A percentile compares a stretch with the other conserved stretches of the same genome.
These are phyloP conservation scores for Orbicella faveolata DNA, from an alignment of 64 coral and sea anemone genomes.

Conservation along the genomic window DNA sequence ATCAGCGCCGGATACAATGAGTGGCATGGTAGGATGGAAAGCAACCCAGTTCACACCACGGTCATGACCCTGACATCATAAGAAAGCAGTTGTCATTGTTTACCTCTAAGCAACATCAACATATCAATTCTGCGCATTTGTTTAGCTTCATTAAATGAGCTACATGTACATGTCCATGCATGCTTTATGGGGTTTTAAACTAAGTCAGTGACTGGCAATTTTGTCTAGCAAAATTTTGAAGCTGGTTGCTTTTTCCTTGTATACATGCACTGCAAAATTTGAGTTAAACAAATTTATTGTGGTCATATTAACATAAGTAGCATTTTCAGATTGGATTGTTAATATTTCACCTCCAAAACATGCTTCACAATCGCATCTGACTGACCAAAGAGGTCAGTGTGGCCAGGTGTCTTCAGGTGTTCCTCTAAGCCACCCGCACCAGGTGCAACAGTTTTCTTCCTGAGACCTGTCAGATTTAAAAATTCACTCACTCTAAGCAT, in stretches of 20 bases:
- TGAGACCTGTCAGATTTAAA: conserved; percentile 60
- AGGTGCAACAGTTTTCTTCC: conserved; percentile 96
- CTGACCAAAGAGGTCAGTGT: conserved; percentile 97
- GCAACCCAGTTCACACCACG: conserved; percentile 99
- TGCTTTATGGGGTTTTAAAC: no score
- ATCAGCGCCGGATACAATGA: conserved; percentile 97
- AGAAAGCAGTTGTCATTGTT: background rate
- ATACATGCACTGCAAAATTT: no score
- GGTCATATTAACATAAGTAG: no score
- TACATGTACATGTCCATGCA: no score
- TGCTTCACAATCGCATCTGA: conserved; percentile 99
- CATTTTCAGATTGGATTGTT: no score
- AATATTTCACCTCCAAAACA: conserved; percentile 79
- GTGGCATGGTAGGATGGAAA: conserved; percentile 95
- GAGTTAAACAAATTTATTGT: no score
- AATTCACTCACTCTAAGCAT: background rate
- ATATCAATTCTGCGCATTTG: background rate
- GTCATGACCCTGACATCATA: conserved; percentile 82
- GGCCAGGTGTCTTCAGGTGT: conserved; percentile 76
- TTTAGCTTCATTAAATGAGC: no score
- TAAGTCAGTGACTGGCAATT: no score
- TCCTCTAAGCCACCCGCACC: conserved; percentile 87
- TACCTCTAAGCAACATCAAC: background rate
- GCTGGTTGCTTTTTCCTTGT: no score
- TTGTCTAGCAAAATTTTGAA: no score